Evolutionary conservation across 2,113 vertebrate species (phyloP), one percentile per base, ranked within the genome.

Genomic region (Etia nguti): DNA sequence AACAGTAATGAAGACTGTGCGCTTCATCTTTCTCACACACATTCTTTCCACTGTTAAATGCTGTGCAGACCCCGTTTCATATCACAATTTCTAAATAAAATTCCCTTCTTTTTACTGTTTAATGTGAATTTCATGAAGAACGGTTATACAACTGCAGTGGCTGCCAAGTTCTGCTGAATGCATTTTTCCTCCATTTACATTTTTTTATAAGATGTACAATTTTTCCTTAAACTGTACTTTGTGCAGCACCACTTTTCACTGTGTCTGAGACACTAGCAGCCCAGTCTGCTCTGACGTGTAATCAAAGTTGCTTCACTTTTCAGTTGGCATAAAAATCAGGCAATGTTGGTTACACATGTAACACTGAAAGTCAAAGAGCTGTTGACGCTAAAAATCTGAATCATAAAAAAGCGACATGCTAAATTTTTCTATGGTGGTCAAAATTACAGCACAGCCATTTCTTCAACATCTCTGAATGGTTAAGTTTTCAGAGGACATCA

Each of bases 11-110:
- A 48, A 77, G 46, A 52, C 6, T 7, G 18, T 1, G 2, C 2
- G 10, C 46, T 77, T n/a, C 46, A 13, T 52, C 10, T 52, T 34
- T 77, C 73, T 22, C 60, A n/a, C 1, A n/a, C 1, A 0, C 70
- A 34, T 13, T 77, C 73, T 52, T 77, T 77, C 70, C 70, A 77
- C 16, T 8, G 43, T 50, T 24, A 31, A 50, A 50, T 50, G 16
- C 46, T n/a, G 73, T 29, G 31, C 29, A 34, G 18, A 77, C 18
- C 16, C 46, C 0, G 46, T n/a, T 13, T 52, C 10, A 52, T n/a
- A 12, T n/a, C 43, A 52, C 10, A 77, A 26, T 12, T 77, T 0
- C 70, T 13, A 34, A 31, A 77, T n/a, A 31, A n/a, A 77, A n/a
- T 68, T 6, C 10, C 70, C 16, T 50, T 29, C 43, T 31, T 77